Conservation (phyloP, 2,797 vertebrate genomes). For the Sciaenops ocellatus region DNA sequence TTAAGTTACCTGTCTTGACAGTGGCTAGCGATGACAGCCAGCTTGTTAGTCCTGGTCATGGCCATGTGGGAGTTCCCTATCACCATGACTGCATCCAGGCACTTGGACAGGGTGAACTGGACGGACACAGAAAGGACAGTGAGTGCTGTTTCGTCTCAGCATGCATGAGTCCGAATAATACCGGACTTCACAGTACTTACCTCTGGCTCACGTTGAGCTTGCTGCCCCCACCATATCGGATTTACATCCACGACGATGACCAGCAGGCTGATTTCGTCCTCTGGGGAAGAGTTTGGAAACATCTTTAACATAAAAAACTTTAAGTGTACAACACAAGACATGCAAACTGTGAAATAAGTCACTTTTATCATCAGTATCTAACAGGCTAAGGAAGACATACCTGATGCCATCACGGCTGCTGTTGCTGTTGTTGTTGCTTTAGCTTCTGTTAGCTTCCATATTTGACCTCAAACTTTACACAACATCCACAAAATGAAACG, state of each 20-base stretch:
- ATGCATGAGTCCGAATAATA: neutral
- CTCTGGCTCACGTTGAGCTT: conserved; percentile 88
- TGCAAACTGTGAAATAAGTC: neutral
- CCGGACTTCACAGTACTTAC: conserved; percentile 69
- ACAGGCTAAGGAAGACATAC: conserved; percentile 29
- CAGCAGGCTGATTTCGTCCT: conserved; percentile 94
- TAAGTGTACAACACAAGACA: neutral
- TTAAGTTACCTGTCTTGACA: conserved; percentile 92
- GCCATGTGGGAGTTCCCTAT: conserved; percentile 94
- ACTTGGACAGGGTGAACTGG: conserved; percentile 94
- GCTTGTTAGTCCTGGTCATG: conserved; percentile 92
- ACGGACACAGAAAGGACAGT: neutral
- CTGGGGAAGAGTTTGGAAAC: conserved; percentile 75
- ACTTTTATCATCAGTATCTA: no score
- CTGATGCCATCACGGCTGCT: conserved; percentile 69
- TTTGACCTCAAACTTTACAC: neutral
- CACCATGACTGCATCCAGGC: conserved; percentile 94
- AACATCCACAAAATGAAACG: neutral
- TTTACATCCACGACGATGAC: conserved; percentile 94
- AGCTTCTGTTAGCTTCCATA: conserved; percentile 34
- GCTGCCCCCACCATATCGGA: conserved; percentile 98
- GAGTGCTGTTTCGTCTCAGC: neutral
- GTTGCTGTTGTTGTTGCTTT: neutral
- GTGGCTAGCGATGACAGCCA: conserved; percentile 95
- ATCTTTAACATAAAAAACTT: neutral